Evolutionary conservation across 2,113 vertebrate species (phyloP), one percentile per base, ranked within the genome.

Genomic region (Pteronura brasiliensis): DNA sequence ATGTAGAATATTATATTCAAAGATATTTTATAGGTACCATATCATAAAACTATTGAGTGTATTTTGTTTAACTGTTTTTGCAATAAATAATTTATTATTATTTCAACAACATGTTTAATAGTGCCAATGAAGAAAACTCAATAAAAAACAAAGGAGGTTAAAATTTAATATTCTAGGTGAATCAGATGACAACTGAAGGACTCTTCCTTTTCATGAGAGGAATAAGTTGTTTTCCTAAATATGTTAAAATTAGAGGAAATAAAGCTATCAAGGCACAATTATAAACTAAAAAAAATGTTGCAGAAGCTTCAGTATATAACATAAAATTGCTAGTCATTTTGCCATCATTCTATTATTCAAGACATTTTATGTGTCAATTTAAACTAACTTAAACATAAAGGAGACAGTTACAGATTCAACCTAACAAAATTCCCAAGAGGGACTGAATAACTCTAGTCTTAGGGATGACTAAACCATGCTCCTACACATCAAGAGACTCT

Each of bases 321-420:
- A 77, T 34, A 91, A 89, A 79, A 74, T 77, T 82, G 21, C 44
- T 49, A 14, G 14, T 76, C 13, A 47, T 61, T 65, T 96, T 88
- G 79, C 31, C 6, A 83, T 36, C 6, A 82, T 93, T 85, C 1
- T 85, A n/a, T 88, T 67, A 18, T 25, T 97, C 44, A 71, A 49
- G 15, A n/a, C 1, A 6, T 71, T 96, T 93, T 69, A 76, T 63
- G 11, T 76, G 11, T 2, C 47, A 74, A 80, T 69, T 88, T 93
- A 74, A 96, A 80, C 55, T 76, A 90, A 82, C 27, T 91, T 94
- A 85, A 95, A 47, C 34, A 44, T 92, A 92, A 76, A 71, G 47
- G 12, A 87, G n/a, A 83, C 3, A 95, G 72, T 92, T 94, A 90
- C 44, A 20, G 4, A 71, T 69, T 87, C 9, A 92, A 84, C 6